phyloP scores from a whole-genome alignment of 2,797 vertebrate genomes.

The Columba guinea region DNA sequence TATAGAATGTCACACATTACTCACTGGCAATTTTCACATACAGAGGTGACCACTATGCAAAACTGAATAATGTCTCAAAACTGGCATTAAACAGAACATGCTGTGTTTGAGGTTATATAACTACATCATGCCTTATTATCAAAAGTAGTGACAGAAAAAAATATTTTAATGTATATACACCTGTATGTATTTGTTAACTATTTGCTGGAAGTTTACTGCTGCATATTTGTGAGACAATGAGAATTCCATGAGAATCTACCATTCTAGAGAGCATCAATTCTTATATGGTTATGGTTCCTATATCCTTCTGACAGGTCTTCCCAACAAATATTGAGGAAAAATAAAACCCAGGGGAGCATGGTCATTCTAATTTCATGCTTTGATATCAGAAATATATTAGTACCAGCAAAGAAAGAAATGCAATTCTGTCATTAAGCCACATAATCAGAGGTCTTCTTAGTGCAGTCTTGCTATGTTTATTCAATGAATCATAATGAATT shows the following conservation, averaged over 20 bases:
- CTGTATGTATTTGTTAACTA: not conserved
- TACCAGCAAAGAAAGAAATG: not conserved
- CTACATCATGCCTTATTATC: not conserved
- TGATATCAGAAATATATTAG: not conserved
- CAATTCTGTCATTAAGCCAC: not conserved
- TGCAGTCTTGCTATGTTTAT: slow-evolving; percentile 33
- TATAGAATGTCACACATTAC: not conserved
- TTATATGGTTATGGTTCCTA: not conserved
- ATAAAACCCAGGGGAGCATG: not conserved
- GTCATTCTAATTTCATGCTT: not conserved
- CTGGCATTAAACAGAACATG: not conserved
- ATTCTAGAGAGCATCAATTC: not conserved
- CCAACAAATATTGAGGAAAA: not conserved
- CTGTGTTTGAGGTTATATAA: not conserved
- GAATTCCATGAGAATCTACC: not conserved
- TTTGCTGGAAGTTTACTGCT: not conserved
- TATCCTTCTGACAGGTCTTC: not conserved
- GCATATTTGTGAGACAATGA: not conserved
- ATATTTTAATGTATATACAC: not conserved
- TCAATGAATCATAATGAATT: not conserved
- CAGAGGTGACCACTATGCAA: not conserved
- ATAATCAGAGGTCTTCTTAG: slow-evolving; percentile 6
- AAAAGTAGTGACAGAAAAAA: not conserved
- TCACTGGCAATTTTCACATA: not conserved
- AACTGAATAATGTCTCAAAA: not conserved